phyloP scores from a whole-genome alignment of 1,140 invertebrate genomes.

The Drosophila navojoa region DNA sequence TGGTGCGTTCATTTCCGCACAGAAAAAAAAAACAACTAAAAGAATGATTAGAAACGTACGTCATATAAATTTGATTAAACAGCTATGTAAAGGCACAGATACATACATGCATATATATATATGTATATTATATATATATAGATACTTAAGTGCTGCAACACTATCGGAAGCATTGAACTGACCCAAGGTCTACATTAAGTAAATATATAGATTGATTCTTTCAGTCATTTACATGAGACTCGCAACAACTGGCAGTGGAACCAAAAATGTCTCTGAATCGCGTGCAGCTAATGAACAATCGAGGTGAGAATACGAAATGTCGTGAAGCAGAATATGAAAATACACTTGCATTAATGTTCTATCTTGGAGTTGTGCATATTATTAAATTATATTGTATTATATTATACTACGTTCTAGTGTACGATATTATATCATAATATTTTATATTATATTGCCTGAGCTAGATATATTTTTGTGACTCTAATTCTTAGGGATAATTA shows the following conservation, averaged over 20 bases:
- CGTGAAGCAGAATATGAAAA: neutral
- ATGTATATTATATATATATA: conserved; percentile 1
- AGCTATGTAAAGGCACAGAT: conserved; percentile 4
- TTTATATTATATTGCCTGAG: too few species aligned
- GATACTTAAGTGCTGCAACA: conserved; percentile 15
- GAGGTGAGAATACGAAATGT: neutral
- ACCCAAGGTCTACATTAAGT: conserved; percentile 28
- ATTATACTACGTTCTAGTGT: too few species aligned
- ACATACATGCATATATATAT: neutral
- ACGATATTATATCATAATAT: too few species aligned
- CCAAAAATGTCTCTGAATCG: neutral
- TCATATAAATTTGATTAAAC: conserved; percentile 26
- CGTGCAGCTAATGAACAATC: conserved; percentile 17
- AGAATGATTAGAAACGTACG: conserved; percentile 32
- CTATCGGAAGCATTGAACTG: conserved; percentile 39
- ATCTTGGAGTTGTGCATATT: neutral
- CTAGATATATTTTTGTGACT: too few species aligned
- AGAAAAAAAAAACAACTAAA: conserved; percentile 28
- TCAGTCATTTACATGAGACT: conserved; percentile 18
- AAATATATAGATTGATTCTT: conserved; percentile 11
- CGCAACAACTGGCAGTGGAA: conserved; percentile 32
- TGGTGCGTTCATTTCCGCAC: conserved; percentile 68
- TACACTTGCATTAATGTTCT: neutral
- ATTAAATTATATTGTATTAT: too few species aligned
- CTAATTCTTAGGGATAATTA: too few species aligned